These are phyloP conservation scores for Drosophila ustulata DNA, from an alignment of 2,888 invertebrate species.

Conservation along the genomic window DNA sequence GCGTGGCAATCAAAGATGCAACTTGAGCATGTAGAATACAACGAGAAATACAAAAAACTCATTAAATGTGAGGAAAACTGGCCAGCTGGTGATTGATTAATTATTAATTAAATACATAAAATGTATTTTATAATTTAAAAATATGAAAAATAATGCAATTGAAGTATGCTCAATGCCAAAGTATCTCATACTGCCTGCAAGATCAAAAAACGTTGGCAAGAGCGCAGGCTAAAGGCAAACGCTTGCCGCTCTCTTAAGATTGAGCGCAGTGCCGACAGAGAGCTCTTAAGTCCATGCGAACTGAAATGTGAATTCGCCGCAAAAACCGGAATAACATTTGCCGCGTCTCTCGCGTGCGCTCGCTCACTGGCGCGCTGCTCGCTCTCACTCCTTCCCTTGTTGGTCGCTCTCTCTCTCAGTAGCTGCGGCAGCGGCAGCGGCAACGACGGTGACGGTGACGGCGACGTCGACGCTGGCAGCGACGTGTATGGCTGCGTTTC, in stretches of 20 bases:
- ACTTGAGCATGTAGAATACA: neutral
- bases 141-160: too few relatives aligned
- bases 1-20: constrained; percentile 18
- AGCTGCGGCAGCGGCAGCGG: constrained; percentile 32
- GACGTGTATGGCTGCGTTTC: constrained; percentile 48
- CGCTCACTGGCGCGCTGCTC: constrained; percentile 6
- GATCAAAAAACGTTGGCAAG: constrained; percentile 10
- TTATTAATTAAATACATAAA: neutral
- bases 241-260: constrained; percentile 35
- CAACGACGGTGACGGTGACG: constrained; percentile 29
- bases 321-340: constrained; percentile 54
- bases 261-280: neutral
- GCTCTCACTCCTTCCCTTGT: constrained; percentile 3
- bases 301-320: constrained; percentile 67
- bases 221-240: neutral
- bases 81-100: neutral
- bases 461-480: constrained; percentile 25
- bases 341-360: constrained; percentile 25
- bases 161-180: too few relatives aligned
- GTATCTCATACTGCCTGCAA: neutral
- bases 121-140: neutral
- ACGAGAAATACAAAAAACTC: constrained; percentile 9
- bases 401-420: constrained; percentile 24
- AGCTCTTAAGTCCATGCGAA: constrained; percentile 7
- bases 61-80: neutral